Evolutionary conservation across 2,113 vertebrate genomes (phyloP).

Genomic region (Heterocephalus glaber): DNA sequence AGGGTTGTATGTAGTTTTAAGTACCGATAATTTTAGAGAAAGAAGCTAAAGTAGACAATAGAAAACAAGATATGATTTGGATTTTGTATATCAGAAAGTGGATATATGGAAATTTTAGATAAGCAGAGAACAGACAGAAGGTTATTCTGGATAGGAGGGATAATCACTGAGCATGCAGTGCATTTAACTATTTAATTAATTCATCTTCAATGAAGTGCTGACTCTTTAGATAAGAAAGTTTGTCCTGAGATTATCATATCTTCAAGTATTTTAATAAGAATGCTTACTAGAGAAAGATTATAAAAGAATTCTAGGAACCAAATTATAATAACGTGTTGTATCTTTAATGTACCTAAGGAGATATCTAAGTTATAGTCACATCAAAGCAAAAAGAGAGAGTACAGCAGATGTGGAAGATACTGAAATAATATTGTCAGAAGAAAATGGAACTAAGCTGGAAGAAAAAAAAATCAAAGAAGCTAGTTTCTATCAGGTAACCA

Average conservation of each 20-base stretch:
- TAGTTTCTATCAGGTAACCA: not conserved
- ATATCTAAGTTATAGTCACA: not conserved
- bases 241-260: not conserved
- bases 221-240: not conserved
- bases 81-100: not conserved
- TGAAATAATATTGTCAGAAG: not conserved
- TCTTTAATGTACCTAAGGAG: conserved; percentile 35
- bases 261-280: conserved; percentile 25
- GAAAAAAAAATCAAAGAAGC: conserved; percentile 22
- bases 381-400: conserved; percentile 15
- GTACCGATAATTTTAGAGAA: not conserved
- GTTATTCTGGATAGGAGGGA: not conserved
- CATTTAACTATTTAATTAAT: not conserved
- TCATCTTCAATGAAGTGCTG: not conserved
- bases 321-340: not conserved
- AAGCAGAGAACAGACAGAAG: not conserved
- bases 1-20: not conserved
- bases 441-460: not conserved
- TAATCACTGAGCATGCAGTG: not conserved
- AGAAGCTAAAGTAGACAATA: not conserved
- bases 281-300: not conserved
- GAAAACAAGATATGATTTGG: not conserved
- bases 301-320: conserved; percentile 20
- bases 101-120: not conserved
- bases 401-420: not conserved